Conservation (phyloP, 2,113 vertebrate species). For the Channa maculata region DNA sequence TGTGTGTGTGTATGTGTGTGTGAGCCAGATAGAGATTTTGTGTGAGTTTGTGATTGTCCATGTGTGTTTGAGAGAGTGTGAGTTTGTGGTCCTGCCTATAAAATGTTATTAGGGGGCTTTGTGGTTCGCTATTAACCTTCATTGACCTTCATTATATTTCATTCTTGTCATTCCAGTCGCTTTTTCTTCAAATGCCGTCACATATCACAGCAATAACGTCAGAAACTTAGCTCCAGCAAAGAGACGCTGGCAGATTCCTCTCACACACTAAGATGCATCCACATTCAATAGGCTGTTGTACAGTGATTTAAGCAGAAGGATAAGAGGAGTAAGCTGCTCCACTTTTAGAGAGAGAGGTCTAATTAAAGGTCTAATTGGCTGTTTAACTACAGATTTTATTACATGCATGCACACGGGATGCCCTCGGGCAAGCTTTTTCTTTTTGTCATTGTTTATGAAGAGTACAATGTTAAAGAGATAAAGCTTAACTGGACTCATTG, state of each 20-base stretch:
- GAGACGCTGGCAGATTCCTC: not conserved
- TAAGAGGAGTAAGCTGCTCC: constrained; percentile 40
- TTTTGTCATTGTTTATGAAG: constrained; percentile 67
- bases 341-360: constrained; percentile 8
- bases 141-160: constrained; percentile 63
- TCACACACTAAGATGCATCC: not conserved
- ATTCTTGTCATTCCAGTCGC: constrained; percentile 25
- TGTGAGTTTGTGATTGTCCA: not conserved
- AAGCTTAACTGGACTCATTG: constrained; percentile 65
- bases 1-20: constrained; percentile 14
- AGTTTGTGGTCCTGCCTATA: constrained; percentile 3
- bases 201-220: constrained; percentile 38
- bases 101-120: constrained; percentile 37
- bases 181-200: constrained; percentile 48
- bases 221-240: constrained; percentile 12
- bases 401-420: not conserved
- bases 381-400: constrained; percentile 60
- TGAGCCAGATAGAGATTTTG: not conserved
- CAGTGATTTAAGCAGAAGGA: constrained; percentile 20
- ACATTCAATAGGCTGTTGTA: not conserved
- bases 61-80: not conserved
- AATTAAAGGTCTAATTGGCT: constrained; percentile 63
- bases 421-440: constrained; percentile 46
- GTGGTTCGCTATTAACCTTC: constrained; percentile 45
- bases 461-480: constrained; percentile 59